Conservation (phyloP, 2,113 vertebrate genomes). For the Festucalex cinctus region DNA sequence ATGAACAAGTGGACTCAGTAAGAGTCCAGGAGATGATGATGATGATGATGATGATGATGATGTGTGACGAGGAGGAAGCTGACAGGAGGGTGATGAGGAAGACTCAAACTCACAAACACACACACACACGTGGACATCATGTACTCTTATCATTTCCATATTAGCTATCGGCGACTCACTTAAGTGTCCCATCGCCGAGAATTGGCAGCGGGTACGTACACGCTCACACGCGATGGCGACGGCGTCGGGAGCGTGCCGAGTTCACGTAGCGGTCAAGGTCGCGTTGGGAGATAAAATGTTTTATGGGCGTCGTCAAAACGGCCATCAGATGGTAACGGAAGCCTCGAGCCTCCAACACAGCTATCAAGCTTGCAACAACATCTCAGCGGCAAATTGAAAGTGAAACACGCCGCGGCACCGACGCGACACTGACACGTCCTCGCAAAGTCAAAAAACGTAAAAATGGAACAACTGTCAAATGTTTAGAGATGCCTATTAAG, state of each 20-base stretch:
- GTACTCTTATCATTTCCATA: conserved; percentile 18
- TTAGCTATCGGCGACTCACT: conserved; percentile 19
- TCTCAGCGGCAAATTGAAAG: neutral
- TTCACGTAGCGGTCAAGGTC: conserved; percentile 54
- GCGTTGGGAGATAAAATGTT: conserved; percentile 26
- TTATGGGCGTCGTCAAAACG: conserved; percentile 27
- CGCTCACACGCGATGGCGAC: neutral
- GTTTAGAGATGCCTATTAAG: too few relatives aligned
- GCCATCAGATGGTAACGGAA: conserved; percentile 15
- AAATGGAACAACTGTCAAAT: too few relatives aligned
- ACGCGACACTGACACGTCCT: neutral
- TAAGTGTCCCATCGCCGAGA: conserved; percentile 16
- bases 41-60: neutral
- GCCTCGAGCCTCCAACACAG: neutral
- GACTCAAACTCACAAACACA: conserved; percentile 1
- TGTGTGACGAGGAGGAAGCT: neutral
- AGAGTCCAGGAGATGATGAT: neutral
- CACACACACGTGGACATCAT: neutral
- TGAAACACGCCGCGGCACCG: neutral
- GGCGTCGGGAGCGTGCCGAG: conserved; percentile 2
- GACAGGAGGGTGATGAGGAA: neutral
- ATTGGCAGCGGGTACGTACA: neutral
- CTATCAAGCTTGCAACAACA: neutral
- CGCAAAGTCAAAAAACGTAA: conserved; percentile 5
- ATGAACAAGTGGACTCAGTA: neutral